Percentiles rank a stretch among this genome's conserved stretches.
Evolutionary conservation across 2,888 invertebrate species (phyloP).

Genomic region (Portevinia maculata): DNA sequence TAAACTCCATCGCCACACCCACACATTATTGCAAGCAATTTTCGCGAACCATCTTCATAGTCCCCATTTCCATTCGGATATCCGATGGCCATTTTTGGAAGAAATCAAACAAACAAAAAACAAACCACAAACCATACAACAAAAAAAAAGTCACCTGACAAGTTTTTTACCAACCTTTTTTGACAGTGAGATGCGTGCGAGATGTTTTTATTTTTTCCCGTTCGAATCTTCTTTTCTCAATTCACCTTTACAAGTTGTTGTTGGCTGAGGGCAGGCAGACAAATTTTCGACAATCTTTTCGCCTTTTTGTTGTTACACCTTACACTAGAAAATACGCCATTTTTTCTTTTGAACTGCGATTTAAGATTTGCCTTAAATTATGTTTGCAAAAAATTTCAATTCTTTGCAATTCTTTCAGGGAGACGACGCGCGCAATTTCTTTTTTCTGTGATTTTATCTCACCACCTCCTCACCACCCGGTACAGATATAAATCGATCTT

Average conservation of each 20-base stretch:
- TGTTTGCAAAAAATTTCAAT: neutral
- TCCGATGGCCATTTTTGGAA: constrained; percentile 19
- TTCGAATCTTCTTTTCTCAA: constrained; percentile 43
- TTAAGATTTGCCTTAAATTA: no score
- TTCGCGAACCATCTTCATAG: neutral
- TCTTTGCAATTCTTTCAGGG: neutral
- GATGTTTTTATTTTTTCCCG: constrained; percentile 24
- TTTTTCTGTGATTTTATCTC: constrained; percentile 30
- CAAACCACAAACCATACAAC: neutral
- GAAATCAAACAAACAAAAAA: neutral
- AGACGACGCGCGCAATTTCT: constrained; percentile 33
- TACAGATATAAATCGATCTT: constrained; percentile 64
- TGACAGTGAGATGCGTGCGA: constrained; percentile 63
- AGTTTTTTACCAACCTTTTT: constrained; percentile 61
- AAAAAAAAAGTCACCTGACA: constrained; percentile 48
- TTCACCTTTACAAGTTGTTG: constrained; percentile 49
- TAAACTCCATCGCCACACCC: constrained; percentile 45
- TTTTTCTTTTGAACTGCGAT: constrained; percentile 13
- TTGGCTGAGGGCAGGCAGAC: constrained; percentile 14
- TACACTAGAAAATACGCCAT: neutral
- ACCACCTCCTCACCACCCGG: constrained; percentile 60
- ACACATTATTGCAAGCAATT: constrained; percentile 5
- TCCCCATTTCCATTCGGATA: neutral
- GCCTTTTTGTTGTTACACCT: neutral
- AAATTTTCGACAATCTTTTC: neutral